phyloP scores from a whole-genome alignment of 2,888 invertebrate genomes.

The Apamea anceps region DNA sequence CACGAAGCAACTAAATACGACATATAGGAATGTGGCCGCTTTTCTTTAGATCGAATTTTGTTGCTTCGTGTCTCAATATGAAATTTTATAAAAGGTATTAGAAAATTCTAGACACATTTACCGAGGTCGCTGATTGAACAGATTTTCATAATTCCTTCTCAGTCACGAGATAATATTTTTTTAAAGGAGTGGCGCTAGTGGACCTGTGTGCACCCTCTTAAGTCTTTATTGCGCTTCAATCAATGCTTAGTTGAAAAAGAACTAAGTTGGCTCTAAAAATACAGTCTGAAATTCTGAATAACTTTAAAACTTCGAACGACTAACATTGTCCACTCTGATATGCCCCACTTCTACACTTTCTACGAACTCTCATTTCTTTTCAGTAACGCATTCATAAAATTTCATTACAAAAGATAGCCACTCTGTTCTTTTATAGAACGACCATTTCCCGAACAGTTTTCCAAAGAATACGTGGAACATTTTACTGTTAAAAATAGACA shows the following conservation, averaged over 20 bases:
- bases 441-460: conserved; percentile 37
- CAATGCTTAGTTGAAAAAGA: background rate
- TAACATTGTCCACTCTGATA: conserved; percentile 23
- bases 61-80: too few species aligned
- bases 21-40: too few species aligned
- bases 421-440: conserved; percentile 46
- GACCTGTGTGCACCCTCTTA: too few species aligned
- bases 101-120: too few species aligned
- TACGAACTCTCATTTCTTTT: conserved; percentile 30
- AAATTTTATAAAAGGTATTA: too few species aligned
- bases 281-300: background rate
- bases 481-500: conserved; percentile 28
- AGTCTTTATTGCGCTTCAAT: background rate
- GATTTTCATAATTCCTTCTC: too few species aligned
- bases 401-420: conserved; percentile 57
- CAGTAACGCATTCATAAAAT: conserved; percentile 57
- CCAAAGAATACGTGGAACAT: conserved; percentile 38
- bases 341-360: conserved; percentile 29
- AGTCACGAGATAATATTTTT: too few species aligned
- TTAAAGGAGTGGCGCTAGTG: too few species aligned
- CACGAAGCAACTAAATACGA: too few species aligned
- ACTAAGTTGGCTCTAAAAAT: background rate
- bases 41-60: too few species aligned
- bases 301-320: conserved; percentile 11
- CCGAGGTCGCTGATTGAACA: too few species aligned